These are phyloP conservation scores for Aphaenogaster floridana DNA, from an alignment of 1,140 invertebrate species.

Conservation along the genomic window DNA sequence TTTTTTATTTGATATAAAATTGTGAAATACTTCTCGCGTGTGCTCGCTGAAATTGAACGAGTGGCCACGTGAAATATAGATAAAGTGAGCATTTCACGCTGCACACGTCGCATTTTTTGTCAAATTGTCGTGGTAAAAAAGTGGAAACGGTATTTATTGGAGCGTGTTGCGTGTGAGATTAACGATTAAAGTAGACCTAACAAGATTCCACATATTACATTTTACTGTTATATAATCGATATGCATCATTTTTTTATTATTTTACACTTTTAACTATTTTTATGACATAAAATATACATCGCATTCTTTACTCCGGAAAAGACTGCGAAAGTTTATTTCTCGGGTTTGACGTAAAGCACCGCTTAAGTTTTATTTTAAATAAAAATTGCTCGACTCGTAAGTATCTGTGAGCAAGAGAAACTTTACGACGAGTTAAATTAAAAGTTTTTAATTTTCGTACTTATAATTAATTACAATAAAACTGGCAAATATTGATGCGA, in stretches of 20 bases:
- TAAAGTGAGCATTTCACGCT: constrained; percentile 29
- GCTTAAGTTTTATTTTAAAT: neutral
- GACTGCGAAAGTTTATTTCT: neutral
- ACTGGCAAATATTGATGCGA: neutral
- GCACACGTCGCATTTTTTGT: constrained; percentile 22
- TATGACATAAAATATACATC: neutral
- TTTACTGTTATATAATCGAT: neutral
- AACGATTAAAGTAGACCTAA: constrained; percentile 8
- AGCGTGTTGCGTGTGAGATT: constrained; percentile 12
- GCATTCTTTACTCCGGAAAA: neutral
- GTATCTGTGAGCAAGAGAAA: neutral
- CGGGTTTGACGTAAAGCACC: neutral
- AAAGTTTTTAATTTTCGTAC: neutral
- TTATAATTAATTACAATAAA: constrained; percentile 7
- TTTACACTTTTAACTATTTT: neutral
- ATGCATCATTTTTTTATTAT: constrained; percentile 5
- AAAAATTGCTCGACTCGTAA: neutral
- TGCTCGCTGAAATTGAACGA: constrained; percentile 27
- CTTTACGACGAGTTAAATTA: constrained; percentile 8
- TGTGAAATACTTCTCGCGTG: neutral
- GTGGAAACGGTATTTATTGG: constrained; percentile 22
- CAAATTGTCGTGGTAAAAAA: constrained; percentile 17
- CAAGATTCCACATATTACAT: neutral
- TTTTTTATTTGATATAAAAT: constrained; percentile 26
- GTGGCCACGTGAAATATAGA: constrained; percentile 1